Base-by-base conservation (phyloP, 1,140 invertebrate genomes). In the Meloidogyne exigua region DNA sequence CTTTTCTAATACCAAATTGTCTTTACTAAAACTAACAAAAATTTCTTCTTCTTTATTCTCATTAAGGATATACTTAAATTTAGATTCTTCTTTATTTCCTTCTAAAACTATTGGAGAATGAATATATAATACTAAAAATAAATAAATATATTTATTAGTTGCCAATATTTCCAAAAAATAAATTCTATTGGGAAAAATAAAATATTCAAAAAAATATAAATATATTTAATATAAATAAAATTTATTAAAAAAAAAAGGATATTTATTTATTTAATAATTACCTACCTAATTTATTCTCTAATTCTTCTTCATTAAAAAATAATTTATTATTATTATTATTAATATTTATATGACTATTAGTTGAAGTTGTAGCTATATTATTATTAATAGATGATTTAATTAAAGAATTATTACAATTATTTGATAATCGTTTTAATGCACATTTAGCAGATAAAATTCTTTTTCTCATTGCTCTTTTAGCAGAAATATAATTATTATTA, bases 341-440 rank as follows among this genome's bases (percentile, higher is more conserved):
- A n/a, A n/a, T n/a, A n/a, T n/a, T n/a, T n/a, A n/a, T n/a, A n/a
- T n/a, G 62, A 71, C 62, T 25, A 71, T 13, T 62, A 9, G 69
- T n/a, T 39, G 39, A 39, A 32, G 28, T n/a, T n/a, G n/a, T 32
- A 32, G 28, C 28, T 32, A 32, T 32, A 32, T 32, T 32, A 57
- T 18, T 57, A 57, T n/a, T n/a, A 57, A 39, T 63, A 25, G 25
- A 68, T n/a, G 64, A 39, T 7, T 39, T 4, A 39, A 39, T 39
- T 39, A 69, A 44, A 10, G 76, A 80, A 28, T 44, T 21, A 62
- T 66, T 36, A 10, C 57, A 75, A 28, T 44, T 21, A 62, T 66
- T 36, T 10, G 81, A 82, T n/a, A 82, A 78, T 23, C 85, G 84
- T 26, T 83, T 65, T 39, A 82, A 28, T 44, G 81, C 82, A 26